phyloP scores from a whole-genome alignment of 2,888 invertebrate genomes.

The Acanthoscelides obtectus region DNA sequence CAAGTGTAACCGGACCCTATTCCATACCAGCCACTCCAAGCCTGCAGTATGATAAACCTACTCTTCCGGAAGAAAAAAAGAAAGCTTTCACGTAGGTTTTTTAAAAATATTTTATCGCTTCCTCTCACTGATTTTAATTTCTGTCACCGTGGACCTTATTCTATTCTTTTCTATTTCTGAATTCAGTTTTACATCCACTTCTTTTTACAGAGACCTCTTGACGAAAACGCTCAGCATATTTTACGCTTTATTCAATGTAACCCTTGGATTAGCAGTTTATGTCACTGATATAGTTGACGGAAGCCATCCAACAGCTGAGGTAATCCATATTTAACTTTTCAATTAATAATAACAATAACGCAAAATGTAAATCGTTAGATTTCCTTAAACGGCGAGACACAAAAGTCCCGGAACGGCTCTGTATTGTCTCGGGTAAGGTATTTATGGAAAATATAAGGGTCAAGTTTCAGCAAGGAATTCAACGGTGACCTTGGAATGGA shows the following conservation, averaged over 20 bases:
- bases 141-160: not conserved
- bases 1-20: not conserved
- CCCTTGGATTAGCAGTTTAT: conserved; percentile 62
- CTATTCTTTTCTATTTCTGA: not conserved
- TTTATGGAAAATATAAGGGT: too few species aligned
- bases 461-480: too few species aligned
- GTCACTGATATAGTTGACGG: conserved; percentile 55
- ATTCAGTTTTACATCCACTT: not conserved
- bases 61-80: conserved; percentile 48
- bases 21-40: not conserved
- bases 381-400: too few species aligned
- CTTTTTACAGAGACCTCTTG: conserved; percentile 52
- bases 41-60: conserved; percentile 16
- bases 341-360: too few species aligned
- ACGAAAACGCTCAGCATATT: conserved; percentile 61
- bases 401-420: too few species aligned
- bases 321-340: conserved; percentile 39
- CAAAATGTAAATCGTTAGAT: too few species aligned
- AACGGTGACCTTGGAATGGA: too few species aligned
- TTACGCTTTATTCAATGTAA: conserved; percentile 64
- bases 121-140: not conserved
- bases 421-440: too few species aligned
- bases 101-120: not conserved
- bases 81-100: conserved; percentile 48
- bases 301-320: conserved; percentile 51